These are phyloP conservation scores for Microcebus jonahi DNA, from an alignment of 2,113 vertebrate species.

Conservation along the genomic window DNA sequence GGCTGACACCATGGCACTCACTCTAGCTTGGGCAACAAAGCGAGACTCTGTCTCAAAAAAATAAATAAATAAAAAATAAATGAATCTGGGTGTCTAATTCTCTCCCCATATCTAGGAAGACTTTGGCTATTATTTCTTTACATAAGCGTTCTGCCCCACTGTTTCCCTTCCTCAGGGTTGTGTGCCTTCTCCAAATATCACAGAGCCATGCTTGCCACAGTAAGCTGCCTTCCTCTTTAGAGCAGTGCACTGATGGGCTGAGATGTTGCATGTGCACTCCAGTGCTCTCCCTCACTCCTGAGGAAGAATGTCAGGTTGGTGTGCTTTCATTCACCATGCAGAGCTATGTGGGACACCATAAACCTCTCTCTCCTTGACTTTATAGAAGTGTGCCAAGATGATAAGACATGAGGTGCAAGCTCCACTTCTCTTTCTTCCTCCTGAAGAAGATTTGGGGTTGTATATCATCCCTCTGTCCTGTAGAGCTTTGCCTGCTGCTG, in stretches of 20 bases:
- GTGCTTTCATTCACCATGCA: not conserved
- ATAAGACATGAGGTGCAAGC: no score
- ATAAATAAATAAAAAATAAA: no score
- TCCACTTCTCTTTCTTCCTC: not conserved
- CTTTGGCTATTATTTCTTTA: not conserved
- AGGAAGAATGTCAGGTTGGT: not conserved
- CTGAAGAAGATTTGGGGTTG: not conserved
- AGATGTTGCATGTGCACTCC: fast-evolving
- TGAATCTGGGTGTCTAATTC: not conserved
- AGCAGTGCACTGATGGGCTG: no score
- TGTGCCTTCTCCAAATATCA: no score
- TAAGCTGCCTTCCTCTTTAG: not conserved
- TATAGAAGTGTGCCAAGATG: not conserved
- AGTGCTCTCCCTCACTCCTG: not conserved
- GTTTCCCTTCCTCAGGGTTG: not conserved
- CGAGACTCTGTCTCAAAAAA: no score
- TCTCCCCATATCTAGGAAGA: not conserved
- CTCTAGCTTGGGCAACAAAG: no score
- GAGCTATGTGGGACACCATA: not conserved
- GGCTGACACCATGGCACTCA: no score
- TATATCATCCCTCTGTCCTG: not conserved
- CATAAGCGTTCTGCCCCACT: not conserved
- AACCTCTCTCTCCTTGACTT: not conserved
- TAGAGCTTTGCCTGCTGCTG: not conserved
- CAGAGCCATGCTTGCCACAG: not conserved